phyloP scores from a whole-genome alignment of 2,113 vertebrate species.

The Philantomba maxwellii region DNA sequence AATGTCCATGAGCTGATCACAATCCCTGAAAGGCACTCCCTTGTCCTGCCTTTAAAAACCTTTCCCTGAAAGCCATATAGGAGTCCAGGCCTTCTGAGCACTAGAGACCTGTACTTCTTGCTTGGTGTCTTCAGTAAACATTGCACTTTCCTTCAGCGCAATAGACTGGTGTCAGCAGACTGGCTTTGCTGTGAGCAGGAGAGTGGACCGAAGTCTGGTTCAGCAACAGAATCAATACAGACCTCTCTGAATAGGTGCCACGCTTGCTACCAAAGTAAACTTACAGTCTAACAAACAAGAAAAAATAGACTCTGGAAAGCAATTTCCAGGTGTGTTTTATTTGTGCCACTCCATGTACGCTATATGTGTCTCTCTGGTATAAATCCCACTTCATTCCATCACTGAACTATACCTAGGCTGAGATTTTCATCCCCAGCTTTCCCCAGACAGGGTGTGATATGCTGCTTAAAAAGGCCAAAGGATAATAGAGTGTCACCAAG shows the following conservation, averaged over 20 bases:
- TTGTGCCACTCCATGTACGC: neutral
- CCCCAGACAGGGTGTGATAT: neutral
- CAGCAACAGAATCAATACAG: neutral
- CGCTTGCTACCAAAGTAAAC: neutral
- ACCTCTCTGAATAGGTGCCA: neutral
- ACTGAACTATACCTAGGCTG: neutral
- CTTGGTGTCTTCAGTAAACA: neutral
- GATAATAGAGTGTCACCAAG: neutral
- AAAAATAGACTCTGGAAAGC: neutral
- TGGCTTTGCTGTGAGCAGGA: neutral
- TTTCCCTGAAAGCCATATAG: neutral
- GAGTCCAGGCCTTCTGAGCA: neutral
- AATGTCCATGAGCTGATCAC: neutral
- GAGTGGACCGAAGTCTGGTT: neutral
- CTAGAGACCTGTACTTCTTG: neutral
- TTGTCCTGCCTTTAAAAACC: neutral
- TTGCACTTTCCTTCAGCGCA: neutral
- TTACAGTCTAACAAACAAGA: rapidly evolving
- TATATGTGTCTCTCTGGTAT: neutral
- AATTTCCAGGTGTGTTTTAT: neutral
- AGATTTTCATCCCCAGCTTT: no score
- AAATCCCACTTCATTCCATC: neutral
- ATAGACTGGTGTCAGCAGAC: neutral
- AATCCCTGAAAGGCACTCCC: neutral
- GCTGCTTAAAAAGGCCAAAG: neutral